Conservation (phyloP, 2,797 vertebrate species). For the Parambassis ranga region DNA sequence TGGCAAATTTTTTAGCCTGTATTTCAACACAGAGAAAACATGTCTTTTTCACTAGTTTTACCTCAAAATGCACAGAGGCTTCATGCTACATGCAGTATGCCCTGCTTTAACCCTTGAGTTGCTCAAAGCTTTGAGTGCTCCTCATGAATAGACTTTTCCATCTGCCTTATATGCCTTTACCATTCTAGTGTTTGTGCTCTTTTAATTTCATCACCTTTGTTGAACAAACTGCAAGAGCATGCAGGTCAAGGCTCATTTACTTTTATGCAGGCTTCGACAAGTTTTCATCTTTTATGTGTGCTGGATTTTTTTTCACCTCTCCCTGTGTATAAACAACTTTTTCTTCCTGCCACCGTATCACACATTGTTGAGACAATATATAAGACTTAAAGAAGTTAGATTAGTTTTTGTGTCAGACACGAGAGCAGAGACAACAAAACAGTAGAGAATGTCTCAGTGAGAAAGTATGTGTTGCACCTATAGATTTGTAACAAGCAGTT, state of each 20-base stretch:
- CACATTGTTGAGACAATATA: conserved; percentile 6
- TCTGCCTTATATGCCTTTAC: neutral
- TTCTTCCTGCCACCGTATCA: conserved; percentile 8
- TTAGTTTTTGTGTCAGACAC: neutral
- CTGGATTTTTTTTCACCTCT: conserved; percentile 21
- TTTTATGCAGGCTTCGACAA: conserved; percentile 14
- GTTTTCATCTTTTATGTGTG: conserved; percentile 16
- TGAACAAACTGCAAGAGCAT: neutral
- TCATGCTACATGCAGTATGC: neutral
- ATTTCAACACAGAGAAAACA: conserved; percentile 43
- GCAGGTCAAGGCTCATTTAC: neutral
- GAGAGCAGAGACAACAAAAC: no score
- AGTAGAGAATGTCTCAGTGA: no score
- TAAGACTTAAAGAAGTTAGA: neutral
- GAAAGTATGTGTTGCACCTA: no score
- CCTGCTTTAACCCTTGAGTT: neutral
- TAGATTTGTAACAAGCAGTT: no score
- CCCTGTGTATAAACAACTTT: neutral
- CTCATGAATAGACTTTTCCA: neutral
- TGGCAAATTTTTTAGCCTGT: conserved; percentile 33
- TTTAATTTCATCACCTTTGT: conserved; percentile 24
- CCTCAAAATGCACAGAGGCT: conserved; percentile 19
- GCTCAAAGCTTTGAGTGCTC: neutral
- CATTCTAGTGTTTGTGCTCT: conserved; percentile 8
- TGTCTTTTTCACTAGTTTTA: conserved; percentile 29